phyloP scores from a whole-genome alignment of 1,140 invertebrate species.

The Solen grandis region DNA sequence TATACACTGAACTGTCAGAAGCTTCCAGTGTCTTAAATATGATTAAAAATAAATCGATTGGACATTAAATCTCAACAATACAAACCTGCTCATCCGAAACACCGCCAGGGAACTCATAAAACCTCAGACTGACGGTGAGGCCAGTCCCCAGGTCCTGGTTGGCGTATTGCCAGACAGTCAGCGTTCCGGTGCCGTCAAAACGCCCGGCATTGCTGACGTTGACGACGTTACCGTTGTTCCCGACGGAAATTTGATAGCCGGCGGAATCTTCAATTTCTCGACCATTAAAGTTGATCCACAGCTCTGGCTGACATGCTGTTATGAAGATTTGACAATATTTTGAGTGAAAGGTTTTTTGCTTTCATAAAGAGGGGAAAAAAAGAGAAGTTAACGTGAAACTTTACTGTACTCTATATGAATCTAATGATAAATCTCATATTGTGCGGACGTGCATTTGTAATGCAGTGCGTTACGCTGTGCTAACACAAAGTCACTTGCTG shows the following conservation, averaged over 20 bases:
- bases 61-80: too few species aligned
- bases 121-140: conserved; percentile 41
- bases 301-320: conserved; percentile 45
- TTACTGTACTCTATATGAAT: neutral
- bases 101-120: conserved; percentile 54
- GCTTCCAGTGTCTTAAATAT: too few species aligned
- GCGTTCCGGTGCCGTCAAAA: conserved; percentile 53
- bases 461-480: too few species aligned
- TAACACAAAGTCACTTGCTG: too few species aligned
- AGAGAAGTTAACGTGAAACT: neutral
- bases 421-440: neutral
- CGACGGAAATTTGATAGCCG: conserved; percentile 40
- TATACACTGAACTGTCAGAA: too few species aligned
- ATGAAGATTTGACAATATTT: neutral
- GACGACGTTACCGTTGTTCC: conserved; percentile 53
- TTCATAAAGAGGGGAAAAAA: neutral
- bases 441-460: neutral
- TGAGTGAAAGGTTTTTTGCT: neutral
- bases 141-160: conserved; percentile 50
- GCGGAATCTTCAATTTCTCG: conserved; percentile 48
- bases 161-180: conserved; percentile 54
- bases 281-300: conserved; percentile 55
- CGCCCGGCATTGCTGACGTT: conserved; percentile 52
- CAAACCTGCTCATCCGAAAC: conserved; percentile 50
- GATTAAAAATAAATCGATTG: too few species aligned